Conservation (phyloP, 2,888 invertebrate genomes). For the Iphiclides podalirius region DNA sequence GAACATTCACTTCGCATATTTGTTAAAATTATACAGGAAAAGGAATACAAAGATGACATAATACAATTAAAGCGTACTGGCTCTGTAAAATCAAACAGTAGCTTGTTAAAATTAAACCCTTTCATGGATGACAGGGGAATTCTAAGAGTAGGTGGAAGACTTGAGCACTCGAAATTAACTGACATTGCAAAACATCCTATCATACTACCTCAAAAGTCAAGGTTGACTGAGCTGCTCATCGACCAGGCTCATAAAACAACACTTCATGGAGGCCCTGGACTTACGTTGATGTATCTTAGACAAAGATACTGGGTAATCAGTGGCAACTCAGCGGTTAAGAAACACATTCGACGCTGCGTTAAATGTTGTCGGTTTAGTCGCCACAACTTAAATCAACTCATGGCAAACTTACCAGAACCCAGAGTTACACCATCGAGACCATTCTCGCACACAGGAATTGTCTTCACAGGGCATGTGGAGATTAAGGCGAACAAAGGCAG, state of each 20-base stretch:
- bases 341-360: constrained; percentile 4
- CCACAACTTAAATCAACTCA: constrained; percentile 15
- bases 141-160: constrained; percentile 22
- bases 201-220: not conserved
- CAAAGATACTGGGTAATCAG: constrained; percentile 31
- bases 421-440: constrained; percentile 26
- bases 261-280: constrained; percentile 31
- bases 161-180: constrained; percentile 16
- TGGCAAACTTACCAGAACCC: constrained; percentile 30
- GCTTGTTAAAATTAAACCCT: too few relatives aligned
- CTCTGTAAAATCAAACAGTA: too few relatives aligned
- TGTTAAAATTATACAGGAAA: too few relatives aligned
- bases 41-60: too few relatives aligned
- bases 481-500: constrained; percentile 29
- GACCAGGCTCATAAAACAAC: constrained; percentile 3
- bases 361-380: too few relatives aligned
- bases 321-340: constrained; percentile 25
- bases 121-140: not conserved
- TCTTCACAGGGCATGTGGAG: constrained; percentile 31
- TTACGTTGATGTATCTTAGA: constrained; percentile 25
- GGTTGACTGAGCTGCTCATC: not conserved
- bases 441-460: constrained; percentile 30
- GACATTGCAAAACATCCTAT: constrained; percentile 30
- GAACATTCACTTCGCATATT: too few relatives aligned
- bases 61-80: too few relatives aligned